A percentile compares a stretch with the other conserved stretches of the same genome.
These are phyloP conservation scores for Aleiodes sp. DNA, from an alignment of 1,140 invertebrate genomes.

Conservation along the genomic window DNA sequence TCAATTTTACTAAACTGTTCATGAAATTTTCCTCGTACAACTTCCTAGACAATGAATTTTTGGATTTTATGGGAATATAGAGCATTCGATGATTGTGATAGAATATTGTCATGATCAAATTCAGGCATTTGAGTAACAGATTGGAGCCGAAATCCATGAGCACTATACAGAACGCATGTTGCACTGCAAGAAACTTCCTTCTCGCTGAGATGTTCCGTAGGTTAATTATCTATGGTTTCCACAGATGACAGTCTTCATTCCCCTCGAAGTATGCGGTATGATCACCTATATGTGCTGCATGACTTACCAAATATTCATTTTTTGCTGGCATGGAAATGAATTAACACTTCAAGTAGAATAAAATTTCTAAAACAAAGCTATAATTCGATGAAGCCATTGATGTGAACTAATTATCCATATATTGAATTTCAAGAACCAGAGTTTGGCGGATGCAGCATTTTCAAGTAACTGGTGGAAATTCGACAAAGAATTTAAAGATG, in stretches of 20 bases:
- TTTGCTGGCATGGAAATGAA: constrained; percentile 68
- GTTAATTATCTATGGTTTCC: background rate
- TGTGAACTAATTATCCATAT: background rate
- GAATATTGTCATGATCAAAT: too few species aligned
- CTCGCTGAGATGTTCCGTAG: background rate
- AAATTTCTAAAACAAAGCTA: background rate
- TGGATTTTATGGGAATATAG: too few species aligned
- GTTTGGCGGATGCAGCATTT: constrained; percentile 58
- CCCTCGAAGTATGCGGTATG: constrained; percentile 62
- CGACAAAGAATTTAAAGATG: constrained; percentile 51
- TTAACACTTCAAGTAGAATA: constrained; percentile 60
- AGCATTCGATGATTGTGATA: too few species aligned
- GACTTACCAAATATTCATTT: constrained; percentile 68
- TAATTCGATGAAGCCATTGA: background rate
- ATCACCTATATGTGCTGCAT: constrained; percentile 62
- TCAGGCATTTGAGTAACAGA: too few species aligned
- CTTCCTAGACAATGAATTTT: background rate
- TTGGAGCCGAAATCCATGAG: too few species aligned
- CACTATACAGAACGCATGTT: constrained; percentile 42
- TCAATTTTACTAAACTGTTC: too few species aligned
- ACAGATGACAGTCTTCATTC: constrained; percentile 49
- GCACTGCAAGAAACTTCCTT: constrained; percentile 52
- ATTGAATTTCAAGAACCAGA: constrained; percentile 51
- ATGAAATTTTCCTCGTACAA: background rate
- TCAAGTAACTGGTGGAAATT: constrained; percentile 62